Percentiles rank a stretch among this genome's conserved stretches.
These are phyloP conservation scores for Anolis carolinensis DNA, from an alignment of 2,113 vertebrate genomes.

Conservation along the genomic window DNA sequence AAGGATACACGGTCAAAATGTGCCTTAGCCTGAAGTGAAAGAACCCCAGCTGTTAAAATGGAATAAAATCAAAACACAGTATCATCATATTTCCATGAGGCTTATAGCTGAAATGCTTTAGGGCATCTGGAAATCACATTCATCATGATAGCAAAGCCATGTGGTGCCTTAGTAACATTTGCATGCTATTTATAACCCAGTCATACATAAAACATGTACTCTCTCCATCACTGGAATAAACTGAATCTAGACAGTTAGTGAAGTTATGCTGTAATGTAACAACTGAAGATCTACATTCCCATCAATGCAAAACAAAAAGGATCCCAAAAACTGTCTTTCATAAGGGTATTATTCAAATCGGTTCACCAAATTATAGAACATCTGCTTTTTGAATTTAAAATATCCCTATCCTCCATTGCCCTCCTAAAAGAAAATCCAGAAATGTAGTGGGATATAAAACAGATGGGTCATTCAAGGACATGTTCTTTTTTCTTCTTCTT, in stretches of 20 bases:
- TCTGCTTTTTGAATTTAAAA: neutral
- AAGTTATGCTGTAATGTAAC: conserved; percentile 10
- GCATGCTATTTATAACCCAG: conserved; percentile 30
- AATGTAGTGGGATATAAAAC: neutral
- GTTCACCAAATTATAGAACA: rapidly evolving
- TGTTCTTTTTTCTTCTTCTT: no score
- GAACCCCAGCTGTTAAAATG: neutral
- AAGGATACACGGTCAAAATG: neutral
- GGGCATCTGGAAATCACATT: conserved; percentile 22
- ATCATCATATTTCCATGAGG: neutral
- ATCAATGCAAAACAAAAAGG: neutral
- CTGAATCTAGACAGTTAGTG: conserved; percentile 24
- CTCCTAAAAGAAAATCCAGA: neutral
- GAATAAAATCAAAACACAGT: neutral
- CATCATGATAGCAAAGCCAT: neutral
- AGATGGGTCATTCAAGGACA: neutral
- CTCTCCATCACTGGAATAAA: neutral
- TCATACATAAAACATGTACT: conserved; percentile 28
- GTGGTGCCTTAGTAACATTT: neutral
- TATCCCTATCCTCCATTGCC: neutral
- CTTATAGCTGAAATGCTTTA: rapidly evolving
- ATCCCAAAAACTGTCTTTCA: neutral
- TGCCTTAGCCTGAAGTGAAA: neutral
- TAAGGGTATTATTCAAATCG: neutral
- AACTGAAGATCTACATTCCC: conserved; percentile 15